Percentiles rank a stretch among this genome's conserved stretches.
phyloP scores from a whole-genome alignment of 2,797 vertebrate species.

The Pteropus rufus region DNA sequence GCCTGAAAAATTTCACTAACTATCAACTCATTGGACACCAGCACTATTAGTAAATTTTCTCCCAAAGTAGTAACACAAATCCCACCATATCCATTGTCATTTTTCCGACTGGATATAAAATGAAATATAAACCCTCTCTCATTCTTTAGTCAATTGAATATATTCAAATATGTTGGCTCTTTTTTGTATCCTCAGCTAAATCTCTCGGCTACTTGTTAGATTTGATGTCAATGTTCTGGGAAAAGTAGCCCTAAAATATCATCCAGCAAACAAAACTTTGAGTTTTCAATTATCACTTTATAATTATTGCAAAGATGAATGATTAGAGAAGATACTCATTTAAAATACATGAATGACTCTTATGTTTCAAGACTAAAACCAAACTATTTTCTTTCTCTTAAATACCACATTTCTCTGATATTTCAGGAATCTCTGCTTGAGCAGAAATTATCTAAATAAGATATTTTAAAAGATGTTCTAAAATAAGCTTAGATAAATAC shows the following conservation, averaged over 20 bases:
- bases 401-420: neutral
- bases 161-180: neutral
- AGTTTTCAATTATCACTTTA: no score
- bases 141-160: neutral
- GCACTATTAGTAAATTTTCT: neutral
- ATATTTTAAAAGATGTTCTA: neutral
- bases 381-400: neutral
- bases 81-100: neutral
- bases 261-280: no score
- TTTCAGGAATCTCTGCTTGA: neutral
- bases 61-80: neutral
- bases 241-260: neutral
- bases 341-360: neutral
- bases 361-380: neutral
- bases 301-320: neutral
- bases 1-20: neutral
- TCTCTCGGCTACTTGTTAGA: neutral
- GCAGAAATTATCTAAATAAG: conserved; percentile 8
- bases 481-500: neutral
- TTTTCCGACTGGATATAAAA: neutral
- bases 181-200: neutral
- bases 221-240: neutral
- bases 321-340: neutral
- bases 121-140: neutral
- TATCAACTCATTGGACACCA: neutral